These are phyloP conservation scores for Todiramphus saurophagus DNA, from an alignment of 2,113 vertebrate species.

Conservation along the genomic window DNA sequence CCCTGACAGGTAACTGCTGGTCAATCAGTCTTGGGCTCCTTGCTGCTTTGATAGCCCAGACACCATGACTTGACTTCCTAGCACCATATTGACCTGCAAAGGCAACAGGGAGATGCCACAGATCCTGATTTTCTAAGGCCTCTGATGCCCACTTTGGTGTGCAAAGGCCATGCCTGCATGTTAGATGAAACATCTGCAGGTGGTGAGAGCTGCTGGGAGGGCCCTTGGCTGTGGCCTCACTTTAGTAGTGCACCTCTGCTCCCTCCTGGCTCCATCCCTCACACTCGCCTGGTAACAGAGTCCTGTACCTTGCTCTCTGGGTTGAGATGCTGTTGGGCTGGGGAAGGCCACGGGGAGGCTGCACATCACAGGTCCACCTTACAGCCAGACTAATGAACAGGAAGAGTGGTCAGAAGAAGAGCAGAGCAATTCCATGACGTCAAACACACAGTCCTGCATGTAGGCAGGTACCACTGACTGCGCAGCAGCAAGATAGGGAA, in stretches of 20 bases:
- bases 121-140: neutral
- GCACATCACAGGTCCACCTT: neutral
- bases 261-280: neutral
- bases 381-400: neutral
- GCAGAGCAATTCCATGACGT: neutral
- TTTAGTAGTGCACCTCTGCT: neutral
- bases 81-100: neutral
- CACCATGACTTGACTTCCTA: neutral
- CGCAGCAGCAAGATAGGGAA: neutral
- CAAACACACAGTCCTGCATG: accelerated
- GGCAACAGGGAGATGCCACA: neutral
- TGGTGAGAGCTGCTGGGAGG: neutral
- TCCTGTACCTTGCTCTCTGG: neutral
- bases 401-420: neutral
- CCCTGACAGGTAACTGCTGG: neutral
- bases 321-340: neutral
- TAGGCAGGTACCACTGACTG: neutral
- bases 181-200: neutral
- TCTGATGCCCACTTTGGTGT: neutral
- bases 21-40: neutral
- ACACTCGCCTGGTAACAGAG: accelerated
- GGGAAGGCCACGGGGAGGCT: neutral
- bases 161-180: too few relatives aligned
- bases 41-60: neutral
- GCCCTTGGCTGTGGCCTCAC: neutral